Base-by-base conservation (phyloP, 2,888 invertebrate species). In the Aethes cnicana region DNA sequence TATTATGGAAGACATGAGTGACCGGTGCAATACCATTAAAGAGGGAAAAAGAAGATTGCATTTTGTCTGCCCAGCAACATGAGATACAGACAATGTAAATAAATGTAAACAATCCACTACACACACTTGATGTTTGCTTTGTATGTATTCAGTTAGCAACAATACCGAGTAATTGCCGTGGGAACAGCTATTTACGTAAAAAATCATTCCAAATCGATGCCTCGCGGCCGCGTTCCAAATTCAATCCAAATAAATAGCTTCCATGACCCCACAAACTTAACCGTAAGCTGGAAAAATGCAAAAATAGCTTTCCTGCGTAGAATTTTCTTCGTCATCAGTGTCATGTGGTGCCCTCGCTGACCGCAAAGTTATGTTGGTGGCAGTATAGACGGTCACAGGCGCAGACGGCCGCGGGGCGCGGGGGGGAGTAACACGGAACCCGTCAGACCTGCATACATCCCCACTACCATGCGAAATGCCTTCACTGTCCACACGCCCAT, bases 361-460 rank as follows among this genome's bases (percentile, higher is more conserved):
- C 4, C 1, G 46, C 3, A 26, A 14, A 36, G 3, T n/a, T 12
- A 36, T 9, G 14, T 36, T 20, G 7, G 21, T n/a, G 12, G 20
- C 7, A 1, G 12, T 7, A n/a, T 4, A 36, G 46, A 36, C 46
- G 36, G 46, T 36, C 36, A 3, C 36, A 21, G 20, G 36, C 33
- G 9, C 18, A 46, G 11, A 30, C 23, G 25, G 12, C 33, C 5
- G 26, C 4, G 49, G 25, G 33, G 30, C 0, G 23, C 2, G 30
- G 23, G 49, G 50, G 50, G 50, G 50, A 30, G 50, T 50, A 50
- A 50, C 50, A 44, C 50, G 18, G 50, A 50, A 43, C 50, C 43
- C 23, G 50, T 44, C 50, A 17, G 16, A 30, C 42, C 36, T 39
- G 39, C 39, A 18, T 25, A 36, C 11, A 28, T 43, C 49, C 43